These are phyloP conservation scores for Vireo griseus DNA, from an alignment of 2,797 vertebrate species.

Conservation along the genomic window DNA sequence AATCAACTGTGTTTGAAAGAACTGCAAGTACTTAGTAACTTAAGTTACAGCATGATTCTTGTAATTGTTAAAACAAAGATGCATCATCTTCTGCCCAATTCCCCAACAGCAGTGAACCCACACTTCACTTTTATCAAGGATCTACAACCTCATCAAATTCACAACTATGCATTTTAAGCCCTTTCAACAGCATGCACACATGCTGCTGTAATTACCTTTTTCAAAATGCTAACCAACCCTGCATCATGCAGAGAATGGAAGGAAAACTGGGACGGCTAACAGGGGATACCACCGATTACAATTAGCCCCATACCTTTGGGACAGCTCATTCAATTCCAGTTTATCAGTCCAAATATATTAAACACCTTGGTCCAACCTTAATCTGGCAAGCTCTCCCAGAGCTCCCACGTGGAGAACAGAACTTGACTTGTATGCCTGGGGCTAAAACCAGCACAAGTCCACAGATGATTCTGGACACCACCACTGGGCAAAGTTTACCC, in stretches of 20 bases:
- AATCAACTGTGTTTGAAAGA: not conserved
- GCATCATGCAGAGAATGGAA: not conserved
- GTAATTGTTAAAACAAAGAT: not conserved
- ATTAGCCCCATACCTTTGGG: not conserved
- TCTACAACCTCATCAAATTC: not conserved
- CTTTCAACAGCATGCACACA: accelerated
- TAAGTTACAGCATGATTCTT: accelerated
- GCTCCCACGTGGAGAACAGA: accelerated
- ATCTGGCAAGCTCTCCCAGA: not conserved
- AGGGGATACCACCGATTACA: accelerated
- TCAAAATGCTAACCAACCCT: not conserved
- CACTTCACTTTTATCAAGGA: accelerated
- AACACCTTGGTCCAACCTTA: not conserved
- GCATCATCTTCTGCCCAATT: not conserved
- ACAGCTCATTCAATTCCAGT: not conserved
- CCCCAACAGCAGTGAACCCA: not conserved
- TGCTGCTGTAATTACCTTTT: not conserved
- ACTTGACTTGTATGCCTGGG: not conserved
- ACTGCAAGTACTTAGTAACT: not conserved
- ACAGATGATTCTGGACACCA: not conserved
- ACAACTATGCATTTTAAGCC: not conserved
- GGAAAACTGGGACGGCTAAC: not conserved
- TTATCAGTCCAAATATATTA: not conserved
- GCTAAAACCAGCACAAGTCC: not conserved
- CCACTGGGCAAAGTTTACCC: not conserved